Evolutionary conservation across 2,797 vertebrate genomes (phyloP).

Genomic region (Rhodeus uyekii): DNA sequence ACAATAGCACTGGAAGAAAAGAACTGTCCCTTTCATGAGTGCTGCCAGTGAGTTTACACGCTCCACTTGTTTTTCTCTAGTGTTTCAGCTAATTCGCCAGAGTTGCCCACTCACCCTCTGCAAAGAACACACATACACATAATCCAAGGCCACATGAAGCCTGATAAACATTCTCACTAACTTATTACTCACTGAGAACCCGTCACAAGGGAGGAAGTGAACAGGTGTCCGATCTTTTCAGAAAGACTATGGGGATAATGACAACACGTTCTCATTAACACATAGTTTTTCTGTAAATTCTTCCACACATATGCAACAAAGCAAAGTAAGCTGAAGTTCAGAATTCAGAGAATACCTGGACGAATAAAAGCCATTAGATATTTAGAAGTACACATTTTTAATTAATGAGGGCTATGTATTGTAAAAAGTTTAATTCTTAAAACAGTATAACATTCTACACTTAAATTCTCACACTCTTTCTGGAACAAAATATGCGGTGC

Average conservation of each 20-base stretch:
- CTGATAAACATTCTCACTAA: constrained; percentile 43
- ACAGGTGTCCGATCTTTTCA: constrained; percentile 51
- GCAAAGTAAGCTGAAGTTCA: constrained; percentile 16
- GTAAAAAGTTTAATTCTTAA: not conserved
- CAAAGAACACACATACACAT: constrained; percentile 48
- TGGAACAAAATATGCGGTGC: constrained; percentile 66
- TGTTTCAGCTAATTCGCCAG: constrained; percentile 46
- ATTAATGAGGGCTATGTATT: not conserved
- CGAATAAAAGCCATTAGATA: not conserved
- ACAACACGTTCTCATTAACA: constrained; percentile 43
- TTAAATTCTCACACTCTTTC: constrained; percentile 60
- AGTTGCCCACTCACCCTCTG: constrained; percentile 47
- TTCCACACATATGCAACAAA: not conserved
- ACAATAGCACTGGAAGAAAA: constrained; percentile 45
- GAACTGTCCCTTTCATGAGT: constrained; percentile 46
- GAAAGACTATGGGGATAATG: constrained; percentile 40
- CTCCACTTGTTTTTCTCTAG: constrained; percentile 50
- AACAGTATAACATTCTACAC: constrained; percentile 23
- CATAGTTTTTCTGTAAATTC: constrained; percentile 2
- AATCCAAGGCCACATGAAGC: constrained; percentile 46
- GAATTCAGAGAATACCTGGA: constrained; percentile 18
- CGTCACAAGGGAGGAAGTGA: constrained; percentile 44
- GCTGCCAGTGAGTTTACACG: constrained; percentile 49
- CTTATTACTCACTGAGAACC: constrained; percentile 41
- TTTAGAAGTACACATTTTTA: not conserved